A percentile compares a stretch with the other conserved stretches of the same genome.
phyloP scores from a whole-genome alignment of 2,888 invertebrate genomes.

The Melinopterus prodromus region DNA sequence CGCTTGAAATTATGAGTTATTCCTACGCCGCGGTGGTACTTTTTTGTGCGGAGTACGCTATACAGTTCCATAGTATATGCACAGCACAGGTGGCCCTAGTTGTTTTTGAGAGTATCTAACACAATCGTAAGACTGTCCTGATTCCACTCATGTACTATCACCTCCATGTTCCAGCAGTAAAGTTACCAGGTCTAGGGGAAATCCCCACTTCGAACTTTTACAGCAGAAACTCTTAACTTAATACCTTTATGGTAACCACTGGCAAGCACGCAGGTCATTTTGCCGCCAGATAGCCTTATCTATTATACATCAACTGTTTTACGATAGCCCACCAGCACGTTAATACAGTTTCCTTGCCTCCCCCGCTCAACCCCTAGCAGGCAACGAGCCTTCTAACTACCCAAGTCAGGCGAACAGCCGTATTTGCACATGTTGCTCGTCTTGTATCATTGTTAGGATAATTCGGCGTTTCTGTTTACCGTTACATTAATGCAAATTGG shows the following conservation, averaged over 20 bases:
- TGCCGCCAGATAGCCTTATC: not conserved
- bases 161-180: not conserved
- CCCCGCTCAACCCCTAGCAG: not conserved
- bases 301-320: slow-evolving; percentile 4
- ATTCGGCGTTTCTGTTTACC: not conserved
- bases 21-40: too few relatives aligned
- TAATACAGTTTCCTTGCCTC: not conserved
- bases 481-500: slow-evolving; percentile 4
- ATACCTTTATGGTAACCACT: not conserved
- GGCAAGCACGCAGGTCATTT: not conserved
- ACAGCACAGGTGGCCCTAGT: too few relatives aligned
- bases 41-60: too few relatives aligned
- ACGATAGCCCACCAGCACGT: not conserved
- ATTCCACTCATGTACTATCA: not conserved
- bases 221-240: not conserved
- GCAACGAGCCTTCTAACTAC: not conserved
- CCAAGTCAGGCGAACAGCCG: not conserved
- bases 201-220: not conserved
- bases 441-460: not conserved
- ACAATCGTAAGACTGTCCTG: too few relatives aligned
- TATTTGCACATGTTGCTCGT: not conserved
- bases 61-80: too few relatives aligned
- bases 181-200: not conserved
- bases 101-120: too few relatives aligned
- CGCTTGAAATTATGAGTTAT: too few relatives aligned